Base-by-base conservation (phyloP, 2,797 vertebrate species). In the Chanos chanos region DNA sequence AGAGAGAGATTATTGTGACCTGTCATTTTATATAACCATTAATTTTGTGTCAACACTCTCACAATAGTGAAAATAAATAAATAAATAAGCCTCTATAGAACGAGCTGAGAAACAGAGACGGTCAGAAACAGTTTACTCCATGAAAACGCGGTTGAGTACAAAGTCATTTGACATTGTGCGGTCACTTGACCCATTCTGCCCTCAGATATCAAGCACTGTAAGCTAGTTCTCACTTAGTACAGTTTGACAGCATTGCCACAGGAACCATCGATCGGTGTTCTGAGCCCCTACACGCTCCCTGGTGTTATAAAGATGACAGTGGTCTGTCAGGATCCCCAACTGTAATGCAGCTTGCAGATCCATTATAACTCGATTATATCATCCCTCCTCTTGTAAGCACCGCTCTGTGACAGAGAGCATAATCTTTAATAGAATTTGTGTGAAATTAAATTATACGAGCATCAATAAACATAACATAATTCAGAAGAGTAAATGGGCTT, bases 341-440 rank as follows among this genome's bases (percentile, higher is more conserved):
- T 91, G 86, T 91, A 90, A 90, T 86, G 85, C 78, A 90, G 81
- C 87, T 89, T 89, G 89, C 85, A 79, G 78, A 91, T 93, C 93
- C 90, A 93, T 93, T 90, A 88, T 93, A 94, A 93, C 88, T 83
- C 85, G 85, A 91, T 93, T 93, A 86, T 89, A 85, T 87, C 89
- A n/a, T 87, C 81, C 88, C 75, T 81, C 81, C 82, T 79, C 81
- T 87, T 85, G 83, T 86, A 85, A n/a, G 83, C 74, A 67, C 59
- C 64, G 68, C 74, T 82, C 83, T 78, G 81, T 86, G 83, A 87
- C 84, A 84, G 79, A 79, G 81, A 78, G 82, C 82, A 84, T 84
- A 81, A 89, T 92, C 89, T 90, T 91, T 91, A 92, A 93, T 94
- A 92, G 90, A 92, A 91, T 94, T 91, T 92, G 91, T 91, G 90